Evolutionary conservation across 2,113 vertebrate species (phyloP).

Genomic region (Chiloscyllium plagiosum): DNA sequence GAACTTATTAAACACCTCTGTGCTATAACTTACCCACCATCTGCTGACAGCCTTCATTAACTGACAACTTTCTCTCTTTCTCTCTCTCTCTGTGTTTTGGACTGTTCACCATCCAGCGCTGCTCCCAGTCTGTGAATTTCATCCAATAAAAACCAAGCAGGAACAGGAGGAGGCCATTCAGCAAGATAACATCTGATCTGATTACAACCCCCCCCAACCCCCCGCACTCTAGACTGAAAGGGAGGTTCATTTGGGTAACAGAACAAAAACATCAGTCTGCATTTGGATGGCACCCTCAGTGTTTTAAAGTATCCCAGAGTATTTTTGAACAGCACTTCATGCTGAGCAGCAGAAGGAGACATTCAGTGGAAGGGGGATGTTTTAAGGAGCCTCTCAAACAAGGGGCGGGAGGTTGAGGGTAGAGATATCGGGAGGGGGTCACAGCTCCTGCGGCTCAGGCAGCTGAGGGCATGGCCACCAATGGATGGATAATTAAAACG

Average conservation of each 20-base stretch:
- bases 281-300: background rate
- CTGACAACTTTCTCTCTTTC: background rate
- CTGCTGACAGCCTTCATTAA: background rate
- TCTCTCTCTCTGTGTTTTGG: background rate
- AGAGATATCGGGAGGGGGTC: background rate
- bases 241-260: background rate
- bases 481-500: background rate
- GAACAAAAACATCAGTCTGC: background rate
- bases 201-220: too few relatives aligned
- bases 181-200: too few relatives aligned
- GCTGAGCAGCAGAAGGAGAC: background rate
- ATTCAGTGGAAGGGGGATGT: background rate
- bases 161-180: too few relatives aligned
- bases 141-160: too few relatives aligned
- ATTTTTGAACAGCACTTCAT: background rate
- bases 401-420: background rate
- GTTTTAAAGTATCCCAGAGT: background rate
- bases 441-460: background rate
- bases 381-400: background rate
- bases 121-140: background rate
- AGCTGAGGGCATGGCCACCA: background rate
- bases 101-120: background rate
- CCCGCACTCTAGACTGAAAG: too few relatives aligned
- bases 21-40: background rate
- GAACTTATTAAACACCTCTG: background rate